These are phyloP conservation scores for Poecilia gillii DNA, from an alignment of 2,797 vertebrate species.

Conservation along the genomic window DNA sequence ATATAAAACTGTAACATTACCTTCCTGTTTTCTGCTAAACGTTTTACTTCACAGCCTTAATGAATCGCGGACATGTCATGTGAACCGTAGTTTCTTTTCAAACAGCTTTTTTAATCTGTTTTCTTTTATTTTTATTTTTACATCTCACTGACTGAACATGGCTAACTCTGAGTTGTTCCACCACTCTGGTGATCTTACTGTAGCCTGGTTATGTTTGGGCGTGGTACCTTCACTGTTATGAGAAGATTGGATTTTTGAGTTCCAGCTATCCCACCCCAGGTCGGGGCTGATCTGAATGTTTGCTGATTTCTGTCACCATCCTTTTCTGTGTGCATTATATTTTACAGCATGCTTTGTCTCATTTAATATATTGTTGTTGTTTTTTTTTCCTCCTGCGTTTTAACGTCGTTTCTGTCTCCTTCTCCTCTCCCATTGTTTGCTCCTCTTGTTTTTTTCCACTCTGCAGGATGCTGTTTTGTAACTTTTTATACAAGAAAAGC, in stretches of 20 bases:
- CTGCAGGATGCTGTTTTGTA: constrained; percentile 99
- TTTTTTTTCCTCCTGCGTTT: constrained; percentile 16
- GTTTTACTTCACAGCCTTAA: not conserved
- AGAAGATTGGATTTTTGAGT: not conserved
- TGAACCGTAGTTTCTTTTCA: not conserved
- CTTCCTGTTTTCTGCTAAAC: not conserved
- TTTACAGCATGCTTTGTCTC: constrained; percentile 23
- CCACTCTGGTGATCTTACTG: not conserved
- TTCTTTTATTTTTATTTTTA: not conserved
- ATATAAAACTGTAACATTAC: not conserved
- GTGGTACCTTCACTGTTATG: not conserved
- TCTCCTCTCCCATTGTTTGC: constrained; percentile 43
- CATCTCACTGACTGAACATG: not conserved
- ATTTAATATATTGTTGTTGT: constrained; percentile 23
- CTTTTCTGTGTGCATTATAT: constrained; percentile 4
- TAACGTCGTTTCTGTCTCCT: constrained; percentile 50
- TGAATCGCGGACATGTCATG: not conserved
- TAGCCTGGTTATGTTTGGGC: not conserved
- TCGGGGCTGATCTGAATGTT: not conserved
- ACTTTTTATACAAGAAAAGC: constrained; percentile 99
- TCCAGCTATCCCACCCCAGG: not conserved
- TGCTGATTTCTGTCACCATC: not conserved
- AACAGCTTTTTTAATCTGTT: not conserved
- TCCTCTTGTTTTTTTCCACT: constrained; percentile 42
- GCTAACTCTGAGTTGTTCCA: not conserved